phyloP scores from a whole-genome alignment of 2,888 invertebrate species.

The Drosophila antonietae region DNA sequence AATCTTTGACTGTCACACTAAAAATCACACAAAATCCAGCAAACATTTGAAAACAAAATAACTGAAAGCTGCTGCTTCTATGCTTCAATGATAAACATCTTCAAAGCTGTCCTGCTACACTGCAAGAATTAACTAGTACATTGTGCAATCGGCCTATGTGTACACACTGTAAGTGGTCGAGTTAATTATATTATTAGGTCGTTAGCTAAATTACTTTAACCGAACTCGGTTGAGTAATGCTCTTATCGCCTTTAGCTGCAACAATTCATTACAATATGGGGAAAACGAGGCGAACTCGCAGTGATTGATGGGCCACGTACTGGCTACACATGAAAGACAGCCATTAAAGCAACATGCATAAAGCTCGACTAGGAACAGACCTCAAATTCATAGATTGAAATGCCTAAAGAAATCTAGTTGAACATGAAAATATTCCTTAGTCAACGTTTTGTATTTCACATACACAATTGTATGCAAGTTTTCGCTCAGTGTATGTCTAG shows the following conservation, averaged over 20 bases:
- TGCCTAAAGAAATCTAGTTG: not conserved
- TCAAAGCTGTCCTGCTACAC: conserved; percentile 33
- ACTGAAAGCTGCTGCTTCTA: conserved; percentile 3
- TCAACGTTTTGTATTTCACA: not conserved
- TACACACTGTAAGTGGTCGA: conserved; percentile 22
- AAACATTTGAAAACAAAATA: conserved; percentile 24
- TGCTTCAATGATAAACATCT: conserved; percentile 44
- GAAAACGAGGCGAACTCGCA: conserved; percentile 21
- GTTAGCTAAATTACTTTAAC: conserved; percentile 55
- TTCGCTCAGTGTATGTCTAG: conserved; percentile 52
- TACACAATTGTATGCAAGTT: not conserved
- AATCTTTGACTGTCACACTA: conserved; percentile 49
- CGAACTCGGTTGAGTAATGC: conserved; percentile 48
- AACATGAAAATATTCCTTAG: not conserved
- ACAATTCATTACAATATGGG: conserved; percentile 36
- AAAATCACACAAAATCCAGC: conserved; percentile 39
- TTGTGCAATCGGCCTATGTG: conserved; percentile 6
- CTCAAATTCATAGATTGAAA: not conserved
- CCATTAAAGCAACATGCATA: not conserved
- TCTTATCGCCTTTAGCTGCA: conserved; percentile 36
- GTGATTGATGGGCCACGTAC: conserved; percentile 57
- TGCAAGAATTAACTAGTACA: conserved; percentile 25
- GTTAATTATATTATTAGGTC: conserved; percentile 61
- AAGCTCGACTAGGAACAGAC: not conserved
- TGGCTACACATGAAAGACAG: conserved; percentile 8